These are phyloP conservation scores for Didymodactylos carnosus DNA, from an alignment of 2,888 invertebrate species.

Conservation along the genomic window DNA sequence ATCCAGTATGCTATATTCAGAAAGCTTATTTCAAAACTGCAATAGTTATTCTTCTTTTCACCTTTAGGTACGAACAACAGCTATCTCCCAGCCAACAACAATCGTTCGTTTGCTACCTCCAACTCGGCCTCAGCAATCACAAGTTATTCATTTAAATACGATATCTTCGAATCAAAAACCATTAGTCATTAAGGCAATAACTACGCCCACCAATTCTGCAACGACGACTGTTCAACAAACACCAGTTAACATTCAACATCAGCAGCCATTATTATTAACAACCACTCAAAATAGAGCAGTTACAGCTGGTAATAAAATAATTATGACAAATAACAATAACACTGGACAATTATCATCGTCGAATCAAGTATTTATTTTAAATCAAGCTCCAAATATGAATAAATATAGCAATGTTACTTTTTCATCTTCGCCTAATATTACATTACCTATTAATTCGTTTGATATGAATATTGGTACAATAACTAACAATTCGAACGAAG, in stretches of 20 bases:
- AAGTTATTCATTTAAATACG: not conserved
- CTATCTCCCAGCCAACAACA: not conserved
- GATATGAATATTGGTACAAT: not conserved
- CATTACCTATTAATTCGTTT: not conserved
- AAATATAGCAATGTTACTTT: not conserved
- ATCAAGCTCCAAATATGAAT: not conserved
- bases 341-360: no score
- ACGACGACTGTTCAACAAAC: no score
- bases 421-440: not conserved
- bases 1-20: no score
- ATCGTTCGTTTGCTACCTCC: not conserved
- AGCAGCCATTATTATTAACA: not conserved
- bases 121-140: not conserved
- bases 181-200: not conserved
- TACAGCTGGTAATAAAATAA: no score
- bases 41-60: no score
- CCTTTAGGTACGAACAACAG: no score
- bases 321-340: no score
- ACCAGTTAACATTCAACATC: not conserved
- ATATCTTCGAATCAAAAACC: not conserved
- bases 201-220: no score
- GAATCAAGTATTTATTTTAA: not conserved
- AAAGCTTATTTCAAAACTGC: no score
- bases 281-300: no score
- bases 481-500: not conserved